Base-by-base conservation (phyloP, 1,140 invertebrate species). In the Hydropsyche tenuis region DNA sequence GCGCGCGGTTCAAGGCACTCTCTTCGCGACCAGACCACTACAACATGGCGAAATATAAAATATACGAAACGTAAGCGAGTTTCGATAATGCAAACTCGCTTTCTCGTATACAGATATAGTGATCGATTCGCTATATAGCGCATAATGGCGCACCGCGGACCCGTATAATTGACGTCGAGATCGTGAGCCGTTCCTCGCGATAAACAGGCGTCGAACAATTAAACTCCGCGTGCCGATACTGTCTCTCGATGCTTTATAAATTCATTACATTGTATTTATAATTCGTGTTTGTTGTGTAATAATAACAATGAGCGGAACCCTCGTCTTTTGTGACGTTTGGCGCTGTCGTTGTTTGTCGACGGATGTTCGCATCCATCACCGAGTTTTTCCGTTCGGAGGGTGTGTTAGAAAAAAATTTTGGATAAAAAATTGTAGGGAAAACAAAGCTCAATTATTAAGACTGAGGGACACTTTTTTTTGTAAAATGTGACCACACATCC, bases 311-410 rank as follows among this genome's bases (percentile, higher is more conserved):
- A n/a, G n/a, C n/a, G n/a, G n/a, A n/a, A 30, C 53, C 68, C 16
- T 70, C 68, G 51, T 30, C 73, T 60, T 37, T 64, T 69, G 11
- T 20, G 45, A 22, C 20, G 37, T 53, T 60, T 16, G 70, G 56
- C 48, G 73, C 64, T n/a, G n/a, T n/a, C n/a, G n/a, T n/a, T n/a
- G n/a, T n/a, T n/a, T 64, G 66, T 70, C 60, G 70, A 62, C 23
- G 42, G n/a, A 12, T 5, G n/a, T 9, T 18, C 12, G 56, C 46
- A 74, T 74, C 65, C 42, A 74, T 74, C 73, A n/a, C n/a, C n/a
- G n/a, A n/a, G n/a, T n/a, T n/a, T n/a, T n/a, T n/a, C n/a, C n/a
- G n/a, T n/a, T n/a, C n/a, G n/a, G n/a, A n/a, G n/a, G n/a, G n/a
- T n/a, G n/a, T n/a, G n/a, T n/a, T n/a, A n/a, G n/a, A n/a, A n/a